These are phyloP conservation scores for Lamprologus lemairii DNA, from an alignment of 2,113 vertebrate species.

Conservation along the genomic window DNA sequence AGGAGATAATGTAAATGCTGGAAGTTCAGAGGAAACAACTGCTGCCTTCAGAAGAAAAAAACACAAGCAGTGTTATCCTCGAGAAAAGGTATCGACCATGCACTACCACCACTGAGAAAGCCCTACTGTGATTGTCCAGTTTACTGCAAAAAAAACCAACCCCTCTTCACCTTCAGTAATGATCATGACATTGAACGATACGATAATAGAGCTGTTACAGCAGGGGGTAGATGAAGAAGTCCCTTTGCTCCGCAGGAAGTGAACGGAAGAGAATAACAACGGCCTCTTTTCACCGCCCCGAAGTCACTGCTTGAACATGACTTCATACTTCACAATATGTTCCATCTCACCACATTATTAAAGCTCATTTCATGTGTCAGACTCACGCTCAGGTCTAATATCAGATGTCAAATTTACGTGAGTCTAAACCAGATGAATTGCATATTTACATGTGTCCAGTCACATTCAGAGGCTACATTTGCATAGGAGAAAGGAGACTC, in stretches of 20 bases:
- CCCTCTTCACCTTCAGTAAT: conserved; percentile 19
- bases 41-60: not conserved
- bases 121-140: conserved; percentile 13
- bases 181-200: conserved; percentile 9
- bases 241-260: conserved; percentile 5
- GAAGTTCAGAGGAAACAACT: not conserved
- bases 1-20: not conserved
- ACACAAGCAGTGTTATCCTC: not conserved
- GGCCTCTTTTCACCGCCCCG: not conserved
- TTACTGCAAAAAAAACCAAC: not conserved
- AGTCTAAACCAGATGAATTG: not conserved
- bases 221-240: conserved; percentile 35
- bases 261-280: not conserved
- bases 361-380: not conserved
- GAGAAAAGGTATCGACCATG: not conserved
- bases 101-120: not conserved
- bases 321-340: not conserved
- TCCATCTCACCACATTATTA: not conserved
- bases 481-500: not conserved
- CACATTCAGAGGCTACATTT: not conserved
- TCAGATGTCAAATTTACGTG: not conserved
- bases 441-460: not conserved
- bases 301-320: not conserved
- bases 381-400: not conserved
- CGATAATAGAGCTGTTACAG: conserved; percentile 26